Conservation (phyloP, 2,888 invertebrate genomes). For the Tiliacea citrago region DNA sequence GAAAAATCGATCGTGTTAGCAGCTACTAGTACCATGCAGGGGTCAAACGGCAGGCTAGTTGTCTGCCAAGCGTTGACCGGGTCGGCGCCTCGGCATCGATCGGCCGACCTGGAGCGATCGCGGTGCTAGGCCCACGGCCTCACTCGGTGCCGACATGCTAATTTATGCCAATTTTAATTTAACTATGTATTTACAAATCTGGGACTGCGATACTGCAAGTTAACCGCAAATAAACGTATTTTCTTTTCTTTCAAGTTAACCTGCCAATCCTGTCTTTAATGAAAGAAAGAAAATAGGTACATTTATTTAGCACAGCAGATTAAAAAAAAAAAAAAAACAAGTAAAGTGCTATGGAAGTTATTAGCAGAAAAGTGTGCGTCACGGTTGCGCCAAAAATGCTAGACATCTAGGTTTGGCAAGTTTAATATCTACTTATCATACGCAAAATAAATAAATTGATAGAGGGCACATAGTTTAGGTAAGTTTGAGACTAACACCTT, state of each 20-base stretch:
- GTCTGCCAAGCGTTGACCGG: slow-evolving; percentile 74
- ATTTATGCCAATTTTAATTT: slow-evolving; percentile 60
- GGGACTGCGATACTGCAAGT: slow-evolving; percentile 4
- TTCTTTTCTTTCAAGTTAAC: too few species aligned
- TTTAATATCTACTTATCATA: not conserved
- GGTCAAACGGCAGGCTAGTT: slow-evolving; percentile 70
- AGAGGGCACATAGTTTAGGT: not conserved
- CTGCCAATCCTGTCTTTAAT: not conserved
- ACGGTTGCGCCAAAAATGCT: too few species aligned
- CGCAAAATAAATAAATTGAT: slow-evolving; percentile 2
- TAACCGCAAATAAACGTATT: too few species aligned
- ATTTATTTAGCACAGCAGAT: too few species aligned
- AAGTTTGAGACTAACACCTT: not conserved
- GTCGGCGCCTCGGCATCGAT: slow-evolving; percentile 79
- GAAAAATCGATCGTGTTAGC: slow-evolving; percentile 64
- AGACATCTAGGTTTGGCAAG: too few species aligned
- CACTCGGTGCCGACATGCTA: slow-evolving; percentile 49
- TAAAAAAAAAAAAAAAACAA: too few species aligned
- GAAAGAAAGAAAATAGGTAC: too few species aligned
- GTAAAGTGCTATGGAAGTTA: too few species aligned
- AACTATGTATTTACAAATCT: slow-evolving; percentile 33
- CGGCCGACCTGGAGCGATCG: slow-evolving; percentile 70
- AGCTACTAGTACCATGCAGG: slow-evolving; percentile 64
- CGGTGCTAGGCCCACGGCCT: slow-evolving; percentile 53
- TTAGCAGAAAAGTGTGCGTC: too few species aligned